Base-by-base conservation (phyloP, 2,888 invertebrate genomes). In the Oscheius sp. region DNA sequence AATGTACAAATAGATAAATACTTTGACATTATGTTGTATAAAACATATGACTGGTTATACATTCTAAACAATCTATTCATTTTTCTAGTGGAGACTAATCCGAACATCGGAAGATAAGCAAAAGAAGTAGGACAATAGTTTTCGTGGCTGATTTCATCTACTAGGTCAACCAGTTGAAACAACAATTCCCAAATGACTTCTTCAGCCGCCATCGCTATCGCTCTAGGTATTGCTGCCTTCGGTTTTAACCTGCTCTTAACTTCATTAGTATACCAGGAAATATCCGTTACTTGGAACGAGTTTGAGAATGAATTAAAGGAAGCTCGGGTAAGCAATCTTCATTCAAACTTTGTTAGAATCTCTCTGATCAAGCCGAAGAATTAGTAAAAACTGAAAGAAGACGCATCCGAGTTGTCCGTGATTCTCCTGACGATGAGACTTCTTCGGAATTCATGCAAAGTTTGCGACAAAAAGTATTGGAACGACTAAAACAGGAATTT, bases 191-290 rank as follows among this genome's bases (percentile, higher is more conserved):
- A 17, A 24, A 57, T 57, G 57, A 24, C 63, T n/a, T 20, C 51
- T 14, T 38, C 50, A 6, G 22, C 45, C 28, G 14, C 41, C 6
- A 20, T 45, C 12, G 30, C 61, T n/a, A 61, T 45, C 14, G 26
- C 49, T 26, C 26, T 64, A 20, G 63, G 63, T 32, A 20, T 64
- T 8, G 32, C 30, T 20, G 63, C 50, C 20, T 22, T 63, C 9
- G 32, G 20, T 9, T n/a, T 38, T 2, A 64, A 50, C 22, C 14
- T 64, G 5, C 20, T 64, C 17, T 33, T 64, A 2, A 51, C 41
- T 1, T 38, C 63, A 2, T 20, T 64, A 3, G 36, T 64, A n/a
- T 64, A 38, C 51, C 6, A 50, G 2, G 50, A 64, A 22, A 50
- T 64, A 17, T 20, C 28, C 30, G 26, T n/a, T 20, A 50, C 47